Base-by-base conservation (phyloP, 2,797 vertebrate species). In the Sebastes iracundus region DNA sequence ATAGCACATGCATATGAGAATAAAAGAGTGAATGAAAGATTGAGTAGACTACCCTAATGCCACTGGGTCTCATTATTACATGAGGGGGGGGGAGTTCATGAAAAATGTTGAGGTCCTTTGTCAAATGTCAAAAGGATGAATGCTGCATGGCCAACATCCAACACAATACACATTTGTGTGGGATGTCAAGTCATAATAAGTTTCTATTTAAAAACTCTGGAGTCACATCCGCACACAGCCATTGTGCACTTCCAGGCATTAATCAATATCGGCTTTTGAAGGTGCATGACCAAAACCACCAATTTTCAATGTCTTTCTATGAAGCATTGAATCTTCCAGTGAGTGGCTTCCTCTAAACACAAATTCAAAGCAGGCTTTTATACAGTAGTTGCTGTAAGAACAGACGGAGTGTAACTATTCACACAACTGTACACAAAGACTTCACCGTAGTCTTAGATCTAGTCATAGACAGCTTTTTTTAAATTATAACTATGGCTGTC, bases 11-110 rank as follows among this genome's bases (percentile, higher is more conserved):
- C 86, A 88, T 85, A 87, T 28, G 83, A 91, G 91, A 87, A 90
- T 87, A 88, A 93, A 89, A 75, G 87, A 89, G 62, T 82, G 85
- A 87, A 85, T 88, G 86, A 87, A 88, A 92, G 90, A 93, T 91
- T 66, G 92, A 87, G 82, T 62, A 66, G 79, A 90, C 89, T 77
- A 23, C 60, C 67, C 82, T 87, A 87, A 89, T 88, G 89, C 88
- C 83, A 87, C 81, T 18, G 87, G 85, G 85, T 80, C 69, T 75
- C 79, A 89, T 94, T 91, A 90, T 92, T 84, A 80, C 69, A 82
- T 68, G 56, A 6, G 38, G 38, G 35, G 35, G 10, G 61, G 76
- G 72, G 74, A 80, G 82, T 82, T 87, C 79, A 86, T 93, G 85
- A 92, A 87, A 91, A 90, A 90, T 85, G 82, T 81, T 67, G 72